Evolutionary conservation across 2,888 invertebrate species (phyloP).

Genomic region (Gymnoscelis rufifasciata): DNA sequence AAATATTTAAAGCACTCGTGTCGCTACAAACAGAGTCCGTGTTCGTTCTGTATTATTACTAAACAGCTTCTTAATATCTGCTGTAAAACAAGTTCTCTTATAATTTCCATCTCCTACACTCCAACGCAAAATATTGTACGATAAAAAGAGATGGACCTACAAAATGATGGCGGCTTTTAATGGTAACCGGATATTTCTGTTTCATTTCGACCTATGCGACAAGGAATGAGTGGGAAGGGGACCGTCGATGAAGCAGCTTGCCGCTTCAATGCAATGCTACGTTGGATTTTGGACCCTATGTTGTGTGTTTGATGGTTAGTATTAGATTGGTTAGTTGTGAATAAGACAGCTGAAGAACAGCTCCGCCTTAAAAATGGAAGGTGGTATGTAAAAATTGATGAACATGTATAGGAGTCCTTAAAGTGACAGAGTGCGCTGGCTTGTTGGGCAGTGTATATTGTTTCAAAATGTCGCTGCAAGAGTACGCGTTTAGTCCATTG

Average conservation of each 20-base stretch:
- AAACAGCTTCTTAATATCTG: constrained; percentile 71
- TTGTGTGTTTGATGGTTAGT: neutral
- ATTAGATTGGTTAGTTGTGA: constrained; percentile 27
- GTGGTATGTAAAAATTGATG: constrained; percentile 80
- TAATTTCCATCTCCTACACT: constrained; percentile 47
- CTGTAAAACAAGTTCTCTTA: constrained; percentile 42
- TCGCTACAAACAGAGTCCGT: constrained; percentile 68
- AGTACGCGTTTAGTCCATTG: constrained; percentile 62
- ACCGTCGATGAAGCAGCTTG: constrained; percentile 53
- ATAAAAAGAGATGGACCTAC: constrained; percentile 43
- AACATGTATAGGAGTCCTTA: constrained; percentile 79
- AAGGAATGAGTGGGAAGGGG: constrained; percentile 54
- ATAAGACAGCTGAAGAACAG: constrained; percentile 65
- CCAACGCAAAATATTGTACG: constrained; percentile 37
- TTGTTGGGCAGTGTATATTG: constrained; percentile 77
- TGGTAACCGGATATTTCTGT: constrained; percentile 40
- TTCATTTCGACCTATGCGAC: constrained; percentile 53
- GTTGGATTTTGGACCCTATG: constrained; percentile 29
- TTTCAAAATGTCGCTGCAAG: constrained; percentile 74
- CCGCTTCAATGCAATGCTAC: constrained; percentile 36
- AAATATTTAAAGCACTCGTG: constrained; percentile 73
- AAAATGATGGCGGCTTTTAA: constrained; percentile 32
- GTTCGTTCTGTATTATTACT: constrained; percentile 73
- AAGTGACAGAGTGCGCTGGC: constrained; percentile 78
- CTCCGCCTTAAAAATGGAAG: constrained; percentile 80